Base-by-base conservation (phyloP, 2,113 vertebrate genomes). In the Hydropotes inermis region DNA sequence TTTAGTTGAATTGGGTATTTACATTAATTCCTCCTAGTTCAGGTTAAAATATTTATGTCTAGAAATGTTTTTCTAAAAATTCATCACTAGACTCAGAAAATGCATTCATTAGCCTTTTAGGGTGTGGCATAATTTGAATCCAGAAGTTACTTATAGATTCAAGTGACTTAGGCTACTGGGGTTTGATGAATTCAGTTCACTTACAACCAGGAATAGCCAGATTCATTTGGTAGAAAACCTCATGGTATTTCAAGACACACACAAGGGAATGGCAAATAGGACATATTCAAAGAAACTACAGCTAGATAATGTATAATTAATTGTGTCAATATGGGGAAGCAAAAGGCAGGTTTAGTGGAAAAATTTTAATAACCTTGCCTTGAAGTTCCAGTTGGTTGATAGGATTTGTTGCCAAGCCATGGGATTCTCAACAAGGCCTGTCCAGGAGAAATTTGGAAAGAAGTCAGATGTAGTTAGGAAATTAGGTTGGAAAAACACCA, bases 371-470 rank as follows among this genome's bases (percentile, higher is more conserved):
- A 94, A 5, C 8, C 47, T 70, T 70, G 6, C 15, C 30, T 39
- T 87, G 19, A 93, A 95, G 60, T 1, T 89, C n/a, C 60, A 93
- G 8, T 47, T 61, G 28, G 13, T 95, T 94, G 45, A 94, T 47
- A 30, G 88, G 19, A 82, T 91, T 83, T 64, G 54, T 85, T 88
- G 61, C 12, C 78, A 93, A 91, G 33, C 36, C 89, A 27, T 96
- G 27, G 39, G 16, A 70, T 39, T 74, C 47, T 64, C n/a, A 87
- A 4, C 4, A 25, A 78, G n/a, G 11, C 23, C 8, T 95, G 43
- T 57, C n/a, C 39, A 86, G 58, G 47, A 96, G 85, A 91, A 79
- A 95, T 85, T 45, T 87, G 50, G 54, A 92, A 95, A 90, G 27
- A 90, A 7, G 7, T 70, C 58, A 93, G 58, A 52, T 47, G 39